Percentiles rank a stretch among this genome's conserved stretches.
These are phyloP conservation scores for Psittacula derbiana DNA, from an alignment of 2,797 vertebrate species.

Conservation along the genomic window DNA sequence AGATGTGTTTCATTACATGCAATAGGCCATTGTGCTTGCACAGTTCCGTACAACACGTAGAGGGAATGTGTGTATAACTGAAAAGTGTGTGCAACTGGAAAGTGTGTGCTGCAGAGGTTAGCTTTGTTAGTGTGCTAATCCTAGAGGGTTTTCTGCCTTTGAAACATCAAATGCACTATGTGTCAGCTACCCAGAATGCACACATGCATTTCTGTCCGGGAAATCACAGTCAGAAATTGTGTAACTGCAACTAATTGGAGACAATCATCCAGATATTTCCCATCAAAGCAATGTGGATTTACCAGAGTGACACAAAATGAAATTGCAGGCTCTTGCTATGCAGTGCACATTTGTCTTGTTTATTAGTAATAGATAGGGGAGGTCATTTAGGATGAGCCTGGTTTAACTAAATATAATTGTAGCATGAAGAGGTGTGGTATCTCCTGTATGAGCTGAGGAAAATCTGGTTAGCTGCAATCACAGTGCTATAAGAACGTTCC, in stretches of 20 bases:
- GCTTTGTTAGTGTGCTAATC: not conserved
- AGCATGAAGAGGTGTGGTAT: not conserved
- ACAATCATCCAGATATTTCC: not conserved
- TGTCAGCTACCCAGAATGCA: not conserved
- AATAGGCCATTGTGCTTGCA: not conserved
- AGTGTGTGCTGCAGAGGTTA: not conserved
- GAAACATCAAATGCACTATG: not conserved
- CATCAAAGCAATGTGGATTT: not conserved
- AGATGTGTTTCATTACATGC: not conserved
- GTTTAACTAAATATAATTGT: not conserved
- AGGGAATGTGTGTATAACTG: not conserved
- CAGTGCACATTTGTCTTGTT: not conserved
- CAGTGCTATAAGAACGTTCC: fast-evolving
- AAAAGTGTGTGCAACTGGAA: not conserved
- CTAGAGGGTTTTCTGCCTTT: not conserved
- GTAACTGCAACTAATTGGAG: not conserved
- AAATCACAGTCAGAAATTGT: not conserved
- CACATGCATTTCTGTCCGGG: not conserved
- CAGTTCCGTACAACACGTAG: not conserved
- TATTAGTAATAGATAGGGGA: not conserved
- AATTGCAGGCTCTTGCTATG: not conserved
- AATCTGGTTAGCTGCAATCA: not conserved
- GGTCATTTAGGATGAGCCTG: not conserved
- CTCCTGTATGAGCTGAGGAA: not conserved
- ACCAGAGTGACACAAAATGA: not conserved